These are phyloP conservation scores for Nephotettix cincticeps DNA, from an alignment of 1,140 invertebrate genomes.

Conservation along the genomic window DNA sequence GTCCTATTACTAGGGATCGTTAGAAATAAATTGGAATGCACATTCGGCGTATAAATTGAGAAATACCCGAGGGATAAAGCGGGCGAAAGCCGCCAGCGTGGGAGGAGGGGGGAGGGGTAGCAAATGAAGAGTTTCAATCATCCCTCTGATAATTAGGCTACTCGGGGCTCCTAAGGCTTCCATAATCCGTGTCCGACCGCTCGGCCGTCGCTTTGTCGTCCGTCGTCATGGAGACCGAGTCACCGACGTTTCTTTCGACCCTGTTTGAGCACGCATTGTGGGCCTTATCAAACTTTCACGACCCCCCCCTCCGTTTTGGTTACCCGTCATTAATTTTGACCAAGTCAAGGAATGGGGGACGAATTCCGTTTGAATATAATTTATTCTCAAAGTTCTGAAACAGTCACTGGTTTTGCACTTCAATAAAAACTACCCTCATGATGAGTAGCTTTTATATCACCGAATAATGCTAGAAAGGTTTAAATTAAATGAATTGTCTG, in stretches of 20 bases:
- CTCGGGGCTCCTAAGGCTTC: slow-evolving; percentile 17
- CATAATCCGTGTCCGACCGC: slow-evolving; percentile 2
- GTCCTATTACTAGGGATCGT: slow-evolving; percentile 22
- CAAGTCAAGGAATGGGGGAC: too few relatives aligned
- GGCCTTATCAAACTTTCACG: background rate
- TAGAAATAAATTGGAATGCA: slow-evolving; percentile 23
- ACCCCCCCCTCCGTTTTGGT: background rate
- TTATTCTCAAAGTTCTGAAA: too few relatives aligned
- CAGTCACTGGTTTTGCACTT: too few relatives aligned
- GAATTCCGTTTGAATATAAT: too few relatives aligned
- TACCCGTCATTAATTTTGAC: background rate
- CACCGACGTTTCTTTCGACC: slow-evolving; percentile 6
- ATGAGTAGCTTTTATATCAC: too few relatives aligned
- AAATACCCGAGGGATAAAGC: slow-evolving; percentile 9
- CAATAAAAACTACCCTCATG: too few relatives aligned
- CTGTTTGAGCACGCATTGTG: slow-evolving; percentile 5
- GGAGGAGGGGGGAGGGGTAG: background rate
- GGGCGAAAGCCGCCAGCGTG: background rate
- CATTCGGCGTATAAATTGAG: slow-evolving; percentile 23
- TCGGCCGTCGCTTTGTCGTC: slow-evolving; percentile 6
- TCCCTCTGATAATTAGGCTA: slow-evolving; percentile 23
- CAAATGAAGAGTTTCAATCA: slow-evolving; percentile 22
- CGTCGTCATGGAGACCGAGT: slow-evolving; percentile 14
- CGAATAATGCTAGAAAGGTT: too few relatives aligned
- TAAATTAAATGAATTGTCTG: too few relatives aligned